phyloP scores from a whole-genome alignment of 2,113 vertebrate species.

The Pionites leucogaster region DNA sequence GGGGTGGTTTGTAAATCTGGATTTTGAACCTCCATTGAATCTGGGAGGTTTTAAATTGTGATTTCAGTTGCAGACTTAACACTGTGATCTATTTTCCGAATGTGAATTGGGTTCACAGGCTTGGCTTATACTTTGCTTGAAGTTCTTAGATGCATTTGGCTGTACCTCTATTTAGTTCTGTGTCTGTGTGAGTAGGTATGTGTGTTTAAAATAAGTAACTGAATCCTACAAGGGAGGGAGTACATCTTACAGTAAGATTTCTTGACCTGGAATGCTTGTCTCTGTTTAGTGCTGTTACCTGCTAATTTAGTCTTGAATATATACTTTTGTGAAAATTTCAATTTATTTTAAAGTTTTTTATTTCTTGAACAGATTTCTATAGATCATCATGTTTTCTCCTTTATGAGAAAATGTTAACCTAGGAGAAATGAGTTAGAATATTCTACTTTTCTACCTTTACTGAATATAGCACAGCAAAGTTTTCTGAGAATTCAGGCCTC shows the following conservation, averaged over 20 bases:
- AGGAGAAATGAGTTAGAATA: neutral
- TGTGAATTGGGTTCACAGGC: neutral
- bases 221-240: neutral
- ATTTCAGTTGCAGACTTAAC: neutral
- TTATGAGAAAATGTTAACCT: neutral
- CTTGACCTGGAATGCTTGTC: neutral
- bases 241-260: neutral
- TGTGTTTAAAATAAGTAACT: neutral
- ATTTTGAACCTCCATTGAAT: neutral
- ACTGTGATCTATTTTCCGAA: neutral
- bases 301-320: neutral
- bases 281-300: neutral
- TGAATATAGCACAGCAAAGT: neutral
- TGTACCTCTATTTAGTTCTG: neutral
- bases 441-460: neutral
- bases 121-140: neutral
- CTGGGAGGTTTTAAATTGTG: neutral
- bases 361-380: neutral
- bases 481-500: neutral
- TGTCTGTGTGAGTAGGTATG: neutral
- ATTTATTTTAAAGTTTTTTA: neutral
- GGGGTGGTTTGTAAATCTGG: neutral
- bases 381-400: neutral
- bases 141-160: neutral
- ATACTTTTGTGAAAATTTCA: neutral